These are phyloP conservation scores for Argynnis bischoffii DNA, from an alignment of 2,888 invertebrate species.

Conservation along the genomic window DNA sequence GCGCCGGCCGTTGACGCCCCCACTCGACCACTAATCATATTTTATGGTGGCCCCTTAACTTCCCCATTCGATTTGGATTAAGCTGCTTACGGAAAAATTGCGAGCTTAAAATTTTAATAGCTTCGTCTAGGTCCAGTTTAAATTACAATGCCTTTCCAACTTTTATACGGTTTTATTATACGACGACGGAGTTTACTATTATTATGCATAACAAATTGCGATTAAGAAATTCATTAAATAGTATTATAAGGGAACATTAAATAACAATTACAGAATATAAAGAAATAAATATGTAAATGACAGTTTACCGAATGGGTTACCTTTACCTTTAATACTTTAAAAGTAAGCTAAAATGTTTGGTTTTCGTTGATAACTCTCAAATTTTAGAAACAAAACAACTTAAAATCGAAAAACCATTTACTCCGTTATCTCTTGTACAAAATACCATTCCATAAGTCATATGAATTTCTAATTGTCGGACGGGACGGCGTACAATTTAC, in stretches of 20 bases:
- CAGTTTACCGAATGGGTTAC: too few relatives aligned
- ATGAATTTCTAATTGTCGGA: slow-evolving; percentile 51
- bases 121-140: slow-evolving; percentile 37
- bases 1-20: slow-evolving; percentile 52
- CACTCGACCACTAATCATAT: slow-evolving; percentile 75
- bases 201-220: slow-evolving; percentile 11
- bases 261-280: background rate
- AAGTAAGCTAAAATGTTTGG: background rate
- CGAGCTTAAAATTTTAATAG: slow-evolving; percentile 43
- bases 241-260: background rate
- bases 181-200: slow-evolving; percentile 18
- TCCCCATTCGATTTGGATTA: slow-evolving; percentile 67
- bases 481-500: slow-evolving; percentile 54
- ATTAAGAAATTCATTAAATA: slow-evolving; percentile 5
- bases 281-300: background rate
- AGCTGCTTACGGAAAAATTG: slow-evolving; percentile 53
- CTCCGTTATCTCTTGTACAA: slow-evolving; percentile 1
- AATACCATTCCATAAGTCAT: slow-evolving; percentile 42
- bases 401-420: background rate
- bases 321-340: too few relatives aligned
- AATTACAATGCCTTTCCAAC: slow-evolving; percentile 31
- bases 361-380: background rate
- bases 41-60: slow-evolving; percentile 68
- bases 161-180: slow-evolving; percentile 31
- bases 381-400: background rate